A percentile compares a stretch with the other conserved stretches of the same genome.
Conservation (phyloP, 2,113 vertebrate species). For the Otolemur garnettii region DNA sequence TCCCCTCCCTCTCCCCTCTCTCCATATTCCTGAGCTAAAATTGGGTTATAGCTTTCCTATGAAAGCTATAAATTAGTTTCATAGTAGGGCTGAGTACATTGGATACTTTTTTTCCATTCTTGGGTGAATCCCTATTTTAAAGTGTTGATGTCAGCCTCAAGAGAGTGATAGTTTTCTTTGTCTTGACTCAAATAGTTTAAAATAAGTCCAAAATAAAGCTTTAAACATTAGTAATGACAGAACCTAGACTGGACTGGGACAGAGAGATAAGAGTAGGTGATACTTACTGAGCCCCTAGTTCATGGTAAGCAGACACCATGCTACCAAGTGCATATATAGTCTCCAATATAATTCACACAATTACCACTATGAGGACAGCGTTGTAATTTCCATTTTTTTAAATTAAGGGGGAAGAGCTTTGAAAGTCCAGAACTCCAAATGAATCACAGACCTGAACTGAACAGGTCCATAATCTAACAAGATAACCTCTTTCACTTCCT, state of each 20-base stretch:
- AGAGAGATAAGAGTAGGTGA: background rate
- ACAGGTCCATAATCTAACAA: background rate
- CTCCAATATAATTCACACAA: background rate
- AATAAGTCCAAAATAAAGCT: conserved; percentile 35
- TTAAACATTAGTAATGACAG: conserved; percentile 12
- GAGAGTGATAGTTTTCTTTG: conserved; percentile 67
- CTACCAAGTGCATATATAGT: background rate
- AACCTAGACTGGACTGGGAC: background rate
- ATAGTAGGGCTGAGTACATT: no score
- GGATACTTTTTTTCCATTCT: no score
- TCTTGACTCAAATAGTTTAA: conserved; percentile 60
- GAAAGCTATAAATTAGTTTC: no score
- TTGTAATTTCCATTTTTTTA: background rate
- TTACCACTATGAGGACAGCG: background rate
- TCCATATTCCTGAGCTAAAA: no score
- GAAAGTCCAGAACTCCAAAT: background rate
- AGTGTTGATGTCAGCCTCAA: conserved; percentile 71
- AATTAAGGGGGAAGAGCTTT: background rate
- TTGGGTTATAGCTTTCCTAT: no score
- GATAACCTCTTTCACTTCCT: background rate
- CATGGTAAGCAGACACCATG: background rate
- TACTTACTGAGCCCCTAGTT: background rate
- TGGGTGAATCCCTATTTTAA: conserved; percentile 61
- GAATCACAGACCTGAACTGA: background rate
- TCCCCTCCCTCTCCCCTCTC: no score